phyloP scores from a whole-genome alignment of 2,888 invertebrate species.

The Meganola albula region DNA sequence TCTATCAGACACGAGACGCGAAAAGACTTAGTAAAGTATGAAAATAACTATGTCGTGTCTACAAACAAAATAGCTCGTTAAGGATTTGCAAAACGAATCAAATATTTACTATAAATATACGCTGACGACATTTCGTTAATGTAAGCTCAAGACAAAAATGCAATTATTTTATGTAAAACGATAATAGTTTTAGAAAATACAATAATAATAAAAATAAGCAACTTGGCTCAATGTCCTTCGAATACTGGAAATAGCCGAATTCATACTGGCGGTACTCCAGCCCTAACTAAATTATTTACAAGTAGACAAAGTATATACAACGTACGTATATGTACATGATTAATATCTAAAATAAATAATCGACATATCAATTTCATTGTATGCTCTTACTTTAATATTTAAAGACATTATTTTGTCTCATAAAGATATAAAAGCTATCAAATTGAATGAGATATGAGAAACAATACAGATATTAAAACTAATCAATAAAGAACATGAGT shows the following conservation, averaged over 20 bases:
- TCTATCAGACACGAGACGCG: slow-evolving; percentile 61
- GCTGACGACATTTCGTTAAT: too few species aligned
- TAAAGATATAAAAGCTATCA: slow-evolving; percentile 36
- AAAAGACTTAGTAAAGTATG: slow-evolving; percentile 14
- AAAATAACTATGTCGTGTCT: too few species aligned
- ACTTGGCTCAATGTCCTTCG: slow-evolving; percentile 57
- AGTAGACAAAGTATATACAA: slow-evolving; percentile 61
- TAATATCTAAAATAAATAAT: slow-evolving; percentile 70
- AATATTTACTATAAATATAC: too few species aligned
- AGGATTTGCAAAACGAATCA: too few species aligned
- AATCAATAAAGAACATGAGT: too few species aligned
- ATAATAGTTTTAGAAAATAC: slow-evolving; percentile 24
- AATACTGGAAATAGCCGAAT: slow-evolving; percentile 65
- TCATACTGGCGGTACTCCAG: slow-evolving; percentile 40
- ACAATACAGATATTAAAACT: too few species aligned
- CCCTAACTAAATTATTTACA: slow-evolving; percentile 59
- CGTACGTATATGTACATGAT: slow-evolving; percentile 63
- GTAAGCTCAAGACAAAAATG: too few species aligned
- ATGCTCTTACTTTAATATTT: slow-evolving; percentile 56
- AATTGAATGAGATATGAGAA: slow-evolving; percentile 35
- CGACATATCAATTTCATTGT: slow-evolving; percentile 72
- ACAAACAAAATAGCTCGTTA: slow-evolving; percentile 24
- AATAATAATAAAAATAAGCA: slow-evolving; percentile 35
- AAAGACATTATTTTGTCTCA: slow-evolving; percentile 49
- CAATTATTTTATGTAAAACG: slow-evolving; percentile 24